Base-by-base conservation (phyloP, 2,888 invertebrate species). In the Agonopterix heracliana region DNA sequence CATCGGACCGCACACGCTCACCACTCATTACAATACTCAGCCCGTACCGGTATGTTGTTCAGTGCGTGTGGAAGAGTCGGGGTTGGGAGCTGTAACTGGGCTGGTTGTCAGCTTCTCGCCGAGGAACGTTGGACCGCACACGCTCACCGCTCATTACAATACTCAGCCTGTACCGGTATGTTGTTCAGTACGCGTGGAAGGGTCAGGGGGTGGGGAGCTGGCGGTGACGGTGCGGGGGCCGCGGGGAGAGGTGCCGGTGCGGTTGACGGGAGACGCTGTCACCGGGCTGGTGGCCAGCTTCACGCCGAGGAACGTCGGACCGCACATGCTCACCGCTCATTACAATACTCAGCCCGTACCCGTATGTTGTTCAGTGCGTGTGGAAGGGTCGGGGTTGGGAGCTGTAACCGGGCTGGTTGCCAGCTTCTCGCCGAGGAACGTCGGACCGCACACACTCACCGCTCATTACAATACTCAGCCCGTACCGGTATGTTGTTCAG, bases 21-120 rank as follows among this genome's bases (percentile, higher is more conserved):
- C 93, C 54, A 96, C 98, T 13, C 96, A 96, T 74, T 97, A 97
- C 76, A 97, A 97, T 76, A 96, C 94, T 43, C 93, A 95, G 71
- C 93, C 96, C 2, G 94, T 98, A 9, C 94, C 93, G 45, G 89
- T 89, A 61, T 64, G 74, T 66, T 44, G 7, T 35, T 78, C 83
- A 10, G 86, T 88, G 13, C 74, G 85, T 50, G 88, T 89, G 17
- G 88, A 88, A 58, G 91, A 91, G 49, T 87, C 91, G 90, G 45
- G 69, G 93, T 9, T 97, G 96, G 9, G 97, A 97, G 75, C 89
- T 97, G 93, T 95, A 71, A 93, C 94, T 13, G 97, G 96, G 1
- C 94, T 97, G 66, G 94, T 95, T 0, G 96, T 96, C 35, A 95
- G 97, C 76, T 99, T 98, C 75, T 96, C 95, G 26, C 98, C 98